A percentile compares a stretch with the other conserved stretches of the same genome.
Evolutionary conservation across 2,113 vertebrate species (phyloP).

Genomic region (Arenaria interpres): DNA sequence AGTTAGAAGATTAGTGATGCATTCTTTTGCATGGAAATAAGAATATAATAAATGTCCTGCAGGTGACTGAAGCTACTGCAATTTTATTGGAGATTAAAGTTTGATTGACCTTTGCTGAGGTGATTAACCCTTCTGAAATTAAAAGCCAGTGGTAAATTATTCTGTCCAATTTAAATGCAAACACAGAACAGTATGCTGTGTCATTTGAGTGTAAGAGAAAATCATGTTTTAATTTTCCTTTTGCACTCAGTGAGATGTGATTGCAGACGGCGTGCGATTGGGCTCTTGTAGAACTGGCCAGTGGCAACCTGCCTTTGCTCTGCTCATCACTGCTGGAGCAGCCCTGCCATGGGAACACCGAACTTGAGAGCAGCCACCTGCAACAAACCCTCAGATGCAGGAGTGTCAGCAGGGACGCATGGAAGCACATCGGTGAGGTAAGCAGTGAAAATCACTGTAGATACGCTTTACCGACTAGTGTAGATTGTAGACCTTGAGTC

Average conservation of each 20-base stretch:
- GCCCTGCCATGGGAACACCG: not conserved
- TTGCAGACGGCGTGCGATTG: slow-evolving; percentile 30
- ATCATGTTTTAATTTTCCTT: slow-evolving; percentile 71
- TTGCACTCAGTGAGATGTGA: slow-evolving; percentile 60
- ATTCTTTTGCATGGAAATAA: slow-evolving; percentile 75
- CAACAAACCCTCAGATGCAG: not conserved
- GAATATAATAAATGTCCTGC: slow-evolving; percentile 77
- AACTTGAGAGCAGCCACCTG: not conserved
- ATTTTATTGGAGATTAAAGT: slow-evolving; percentile 82
- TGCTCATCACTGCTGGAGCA: not conserved
- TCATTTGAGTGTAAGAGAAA: slow-evolving; percentile 62
- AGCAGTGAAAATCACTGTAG: not conserved
- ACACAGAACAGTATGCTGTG: slow-evolving; percentile 46
- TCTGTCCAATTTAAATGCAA: slow-evolving; percentile 81
- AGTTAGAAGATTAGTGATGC: slow-evolving; percentile 71
- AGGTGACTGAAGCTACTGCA: slow-evolving; percentile 74
- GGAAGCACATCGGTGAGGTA: slow-evolving; percentile 23
- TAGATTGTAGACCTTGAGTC: not conserved
- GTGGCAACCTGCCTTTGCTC: slow-evolving; percentile 27
- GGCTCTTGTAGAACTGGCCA: not conserved
- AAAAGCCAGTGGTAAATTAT: slow-evolving; percentile 76
- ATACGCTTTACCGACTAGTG: not conserved
- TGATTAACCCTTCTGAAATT: slow-evolving; percentile 83
- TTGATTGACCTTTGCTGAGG: slow-evolving; percentile 79
- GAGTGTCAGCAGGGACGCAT: not conserved